Evolutionary conservation across 2,113 vertebrate genomes (phyloP).

Genomic region (Muscicapa adusta): DNA sequence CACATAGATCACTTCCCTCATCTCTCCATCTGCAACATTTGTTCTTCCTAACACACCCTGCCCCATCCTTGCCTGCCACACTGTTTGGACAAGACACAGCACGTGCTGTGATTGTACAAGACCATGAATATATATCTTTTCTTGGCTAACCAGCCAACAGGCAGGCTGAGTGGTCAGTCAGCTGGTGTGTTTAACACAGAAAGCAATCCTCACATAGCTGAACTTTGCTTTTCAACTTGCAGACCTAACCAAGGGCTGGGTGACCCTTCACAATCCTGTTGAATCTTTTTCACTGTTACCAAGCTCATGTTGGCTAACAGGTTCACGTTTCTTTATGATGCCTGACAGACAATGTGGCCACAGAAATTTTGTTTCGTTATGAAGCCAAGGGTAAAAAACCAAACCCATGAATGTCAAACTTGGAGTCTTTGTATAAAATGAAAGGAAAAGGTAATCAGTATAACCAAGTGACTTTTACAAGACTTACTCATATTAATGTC

Average conservation of each 20-base stretch:
- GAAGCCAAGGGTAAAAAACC: fast-evolving
- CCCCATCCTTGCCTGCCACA: neutral
- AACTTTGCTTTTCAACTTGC: neutral
- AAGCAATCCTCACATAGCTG: fast-evolving
- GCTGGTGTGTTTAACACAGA: neutral
- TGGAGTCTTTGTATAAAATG: neutral
- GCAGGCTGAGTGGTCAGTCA: neutral
- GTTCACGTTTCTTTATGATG: neutral
- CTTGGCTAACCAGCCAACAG: neutral
- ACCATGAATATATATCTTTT: neutral
- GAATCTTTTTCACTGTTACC: neutral
- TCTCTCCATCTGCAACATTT: neutral
- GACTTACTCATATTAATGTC: neutral
- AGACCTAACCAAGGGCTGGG: neutral
- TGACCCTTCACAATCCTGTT: neutral
- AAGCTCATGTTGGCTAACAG: neutral
- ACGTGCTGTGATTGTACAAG: neutral
- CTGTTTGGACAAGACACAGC: neutral
- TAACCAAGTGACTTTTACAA: neutral
- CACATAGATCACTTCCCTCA: neutral
- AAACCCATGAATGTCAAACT: fast-evolving
- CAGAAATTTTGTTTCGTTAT: neutral
- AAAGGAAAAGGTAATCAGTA: neutral
- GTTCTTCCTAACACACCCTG: neutral
- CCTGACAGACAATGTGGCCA: neutral